Base-by-base conservation (phyloP, 2,797 vertebrate species). In the Rhyacichthys aspro region DNA sequence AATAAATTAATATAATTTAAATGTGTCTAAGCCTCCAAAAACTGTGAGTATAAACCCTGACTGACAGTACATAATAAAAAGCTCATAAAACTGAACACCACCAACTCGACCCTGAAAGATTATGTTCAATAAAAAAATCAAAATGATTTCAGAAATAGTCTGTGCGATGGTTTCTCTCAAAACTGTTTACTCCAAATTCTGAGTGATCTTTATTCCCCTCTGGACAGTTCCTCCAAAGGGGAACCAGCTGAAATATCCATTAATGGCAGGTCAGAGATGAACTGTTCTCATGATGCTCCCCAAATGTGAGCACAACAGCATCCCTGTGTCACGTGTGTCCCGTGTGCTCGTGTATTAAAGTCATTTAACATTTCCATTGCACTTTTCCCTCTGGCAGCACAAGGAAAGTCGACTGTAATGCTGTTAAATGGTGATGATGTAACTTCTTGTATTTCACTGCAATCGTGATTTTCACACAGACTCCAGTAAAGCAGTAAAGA, bases 371-470 rank as follows among this genome's bases (percentile, higher is more conserved):
- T 83, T 84, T 85, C 55, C 80, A 72, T 72, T 79, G 60, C 0
- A 67, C 64, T 60, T 70, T 55, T 56, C 72, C 80, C 69, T 12
- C 43, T 67, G 79, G 80, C 67, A 55, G 55, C 48, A 67, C 59
- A 58, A 72, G 46, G 66, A 36, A 19, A 66, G 73, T 63, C 48
- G 65, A 64, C 69, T 81, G 67, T 79, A 84, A 86, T 75, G 63
- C 58, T 54, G 65, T 76, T 86, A 86, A 85, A 69, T 81, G 69
- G 70, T 55, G 63, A 74, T 89, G 84, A 88, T 89, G 85, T 72
- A 89, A 86, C 59, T 74, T 53, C 63, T 67, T 53, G 45, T 77
- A 65, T 66, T 83, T 61, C 70, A 57, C 71, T 78, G 83, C 76
- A 86, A 86, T 70, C 16, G 59, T 67, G 63, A 77, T 74, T 78